A percentile compares a stretch with the other conserved stretches of the same genome.
Conservation (phyloP, 1,140 invertebrate genomes). For the Lordiphosa stackelbergi region DNA sequence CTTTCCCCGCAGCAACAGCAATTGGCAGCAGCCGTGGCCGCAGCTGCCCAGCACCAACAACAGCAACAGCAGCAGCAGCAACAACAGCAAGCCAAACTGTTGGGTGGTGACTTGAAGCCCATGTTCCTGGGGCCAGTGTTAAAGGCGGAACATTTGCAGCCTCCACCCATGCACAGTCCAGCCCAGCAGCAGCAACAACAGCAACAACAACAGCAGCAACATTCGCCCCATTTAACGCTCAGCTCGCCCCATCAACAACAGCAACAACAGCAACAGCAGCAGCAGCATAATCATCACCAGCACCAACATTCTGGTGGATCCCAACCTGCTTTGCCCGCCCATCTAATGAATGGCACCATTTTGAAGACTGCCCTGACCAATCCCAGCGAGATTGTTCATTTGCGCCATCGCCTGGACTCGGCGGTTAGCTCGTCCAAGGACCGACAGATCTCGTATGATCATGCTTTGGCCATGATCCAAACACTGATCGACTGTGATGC, state of each 20-base stretch:
- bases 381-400: constrained; percentile 93
- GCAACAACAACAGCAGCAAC: constrained; percentile 50
- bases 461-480: constrained; percentile 90
- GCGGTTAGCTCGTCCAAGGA: constrained; percentile 91
- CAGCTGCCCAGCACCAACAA: constrained; percentile 54
- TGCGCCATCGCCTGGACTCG: constrained; percentile 90
- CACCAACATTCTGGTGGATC: constrained; percentile 30
- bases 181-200: constrained; percentile 54
- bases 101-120: constrained; percentile 67
- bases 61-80: constrained; percentile 71
- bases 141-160: constrained; percentile 62
- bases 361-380: constrained; percentile 95
- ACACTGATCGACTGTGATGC: constrained; percentile 95
- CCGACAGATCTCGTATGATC: constrained; percentile 87
- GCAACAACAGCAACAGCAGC: constrained; percentile 38
- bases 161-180: constrained; percentile 61
- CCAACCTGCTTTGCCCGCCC: constrained; percentile 79
- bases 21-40: constrained; percentile 46
- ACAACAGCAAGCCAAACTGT: constrained; percentile 70
- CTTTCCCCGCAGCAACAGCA: constrained; percentile 74
- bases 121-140: constrained; percentile 68
- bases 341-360: constrained; percentile 92
- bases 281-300: constrained; percentile 78
- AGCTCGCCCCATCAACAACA: constrained; percentile 28
- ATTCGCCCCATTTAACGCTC: constrained; percentile 43